Conservation (phyloP, 1,140 invertebrate species). For the Hylaeus anthracinus region DNA sequence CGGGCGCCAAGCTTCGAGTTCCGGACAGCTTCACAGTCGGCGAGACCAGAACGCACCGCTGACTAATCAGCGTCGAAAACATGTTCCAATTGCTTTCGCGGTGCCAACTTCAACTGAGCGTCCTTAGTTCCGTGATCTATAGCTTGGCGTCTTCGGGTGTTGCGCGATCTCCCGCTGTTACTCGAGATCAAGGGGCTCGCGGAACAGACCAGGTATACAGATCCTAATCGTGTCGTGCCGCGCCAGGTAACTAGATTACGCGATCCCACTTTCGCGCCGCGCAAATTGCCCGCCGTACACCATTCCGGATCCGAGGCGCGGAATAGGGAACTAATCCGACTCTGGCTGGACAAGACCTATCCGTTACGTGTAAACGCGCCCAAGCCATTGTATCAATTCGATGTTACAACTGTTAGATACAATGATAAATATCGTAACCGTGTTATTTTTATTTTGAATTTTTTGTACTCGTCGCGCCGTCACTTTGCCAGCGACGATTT, state of each 20-base stretch:
- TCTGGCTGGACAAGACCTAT: slow-evolving; percentile 47
- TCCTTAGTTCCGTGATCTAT: neutral
- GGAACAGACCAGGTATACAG: slow-evolving; percentile 22
- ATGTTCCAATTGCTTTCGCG: neutral
- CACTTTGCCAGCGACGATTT: too few species aligned
- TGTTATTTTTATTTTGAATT: too few species aligned
- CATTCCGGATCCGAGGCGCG: slow-evolving; percentile 45
- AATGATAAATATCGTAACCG: too few species aligned
- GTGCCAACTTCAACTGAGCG: neutral
- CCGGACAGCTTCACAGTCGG: neutral
- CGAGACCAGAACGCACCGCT: neutral
- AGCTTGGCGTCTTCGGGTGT: neutral
- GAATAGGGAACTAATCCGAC: slow-evolving; percentile 52
- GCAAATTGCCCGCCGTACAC: slow-evolving; percentile 54
- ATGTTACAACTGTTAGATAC: too few species aligned
- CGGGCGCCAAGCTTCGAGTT: neutral
- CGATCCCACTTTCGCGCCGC: slow-evolving; percentile 53
- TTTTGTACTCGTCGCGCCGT: too few species aligned
- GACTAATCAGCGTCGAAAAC: slow-evolving; percentile 13
- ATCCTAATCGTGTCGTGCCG: slow-evolving; percentile 43
- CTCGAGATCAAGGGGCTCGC: neutral
- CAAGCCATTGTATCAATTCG: slow-evolving; percentile 37
- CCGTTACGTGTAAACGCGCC: slow-evolving; percentile 53
- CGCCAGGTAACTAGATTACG: slow-evolving; percentile 58
- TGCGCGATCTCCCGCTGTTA: neutral